A percentile compares a stretch with the other conserved stretches of the same genome.
phyloP scores from a whole-genome alignment of 30 jellyfish, hydroid and myxozoan genomes.

The Nemopilema nomurai region DNA sequence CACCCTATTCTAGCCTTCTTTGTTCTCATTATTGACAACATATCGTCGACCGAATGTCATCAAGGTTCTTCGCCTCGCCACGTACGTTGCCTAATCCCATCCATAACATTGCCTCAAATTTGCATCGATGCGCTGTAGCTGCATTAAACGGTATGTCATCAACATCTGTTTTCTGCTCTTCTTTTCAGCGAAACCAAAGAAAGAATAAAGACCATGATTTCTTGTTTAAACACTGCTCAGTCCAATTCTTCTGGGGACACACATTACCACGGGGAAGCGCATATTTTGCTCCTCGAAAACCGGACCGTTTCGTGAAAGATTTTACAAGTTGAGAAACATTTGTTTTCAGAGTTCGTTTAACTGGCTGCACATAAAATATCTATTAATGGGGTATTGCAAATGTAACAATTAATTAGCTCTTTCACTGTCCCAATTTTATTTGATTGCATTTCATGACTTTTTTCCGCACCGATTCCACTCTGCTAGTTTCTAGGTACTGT shows the following conservation, averaged over 20 bases:
- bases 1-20: no score
- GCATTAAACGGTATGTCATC: not conserved
- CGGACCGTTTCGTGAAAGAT: not conserved
- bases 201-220: not conserved
- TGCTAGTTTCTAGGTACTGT: not conserved
- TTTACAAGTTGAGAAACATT: not conserved
- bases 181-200: not conserved
- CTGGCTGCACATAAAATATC: not conserved
- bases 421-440: not conserved
- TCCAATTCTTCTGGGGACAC: not conserved
- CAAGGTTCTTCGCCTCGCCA: no score
- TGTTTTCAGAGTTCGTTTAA: not conserved
- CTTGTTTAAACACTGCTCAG: not conserved
- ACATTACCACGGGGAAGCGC: not conserved
- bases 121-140: not conserved
- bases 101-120: no score
- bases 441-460: no score
- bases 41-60: no score
- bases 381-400: not conserved
- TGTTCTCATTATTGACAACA: no score
- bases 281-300: not conserved
- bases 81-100: no score
- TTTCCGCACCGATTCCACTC: no score
- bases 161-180: not conserved
- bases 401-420: not conserved